Evolutionary conservation across 2,888 invertebrate species (phyloP).

Genomic region (Caradrina kadenii): DNA sequence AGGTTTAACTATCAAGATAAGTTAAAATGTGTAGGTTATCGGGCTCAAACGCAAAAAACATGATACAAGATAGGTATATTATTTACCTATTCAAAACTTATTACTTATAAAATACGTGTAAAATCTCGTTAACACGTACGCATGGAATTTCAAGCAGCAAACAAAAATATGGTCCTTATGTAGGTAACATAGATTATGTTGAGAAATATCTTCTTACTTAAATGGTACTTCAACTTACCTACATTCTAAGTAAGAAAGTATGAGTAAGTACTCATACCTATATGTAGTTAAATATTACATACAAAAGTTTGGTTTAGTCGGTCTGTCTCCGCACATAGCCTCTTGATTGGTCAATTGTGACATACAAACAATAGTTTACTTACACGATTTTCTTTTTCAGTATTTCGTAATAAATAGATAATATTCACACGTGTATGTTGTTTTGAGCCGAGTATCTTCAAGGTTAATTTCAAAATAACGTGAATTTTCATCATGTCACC

Average conservation of each 20-base stretch:
- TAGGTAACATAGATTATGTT: too few species aligned
- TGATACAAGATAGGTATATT: neutral
- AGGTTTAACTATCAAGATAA: slow-evolving; percentile 8
- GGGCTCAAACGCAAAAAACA: neutral
- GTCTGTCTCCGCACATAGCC: too few species aligned
- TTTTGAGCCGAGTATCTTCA: slow-evolving; percentile 23
- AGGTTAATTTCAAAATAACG: slow-evolving; percentile 43
- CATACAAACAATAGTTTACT: too few species aligned
- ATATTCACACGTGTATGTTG: neutral
- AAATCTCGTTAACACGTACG: too few species aligned
- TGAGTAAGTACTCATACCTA: too few species aligned
- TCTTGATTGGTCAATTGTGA: too few species aligned
- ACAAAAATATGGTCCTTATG: neutral
- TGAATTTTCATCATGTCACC: slow-evolving; percentile 9
- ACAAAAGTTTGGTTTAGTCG: too few species aligned
- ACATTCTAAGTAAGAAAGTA: too few species aligned
- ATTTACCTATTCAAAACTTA: neutral
- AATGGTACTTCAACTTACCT: too few species aligned
- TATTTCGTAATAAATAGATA: too few species aligned
- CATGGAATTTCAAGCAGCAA: neutral
- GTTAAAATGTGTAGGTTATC: slow-evolving; percentile 4
- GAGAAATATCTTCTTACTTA: too few species aligned
- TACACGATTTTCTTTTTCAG: neutral
- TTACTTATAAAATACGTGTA: neutral
- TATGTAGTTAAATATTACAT: neutral